Conservation (phyloP, 2,888 invertebrate genomes). For the Cryptus armator region DNA sequence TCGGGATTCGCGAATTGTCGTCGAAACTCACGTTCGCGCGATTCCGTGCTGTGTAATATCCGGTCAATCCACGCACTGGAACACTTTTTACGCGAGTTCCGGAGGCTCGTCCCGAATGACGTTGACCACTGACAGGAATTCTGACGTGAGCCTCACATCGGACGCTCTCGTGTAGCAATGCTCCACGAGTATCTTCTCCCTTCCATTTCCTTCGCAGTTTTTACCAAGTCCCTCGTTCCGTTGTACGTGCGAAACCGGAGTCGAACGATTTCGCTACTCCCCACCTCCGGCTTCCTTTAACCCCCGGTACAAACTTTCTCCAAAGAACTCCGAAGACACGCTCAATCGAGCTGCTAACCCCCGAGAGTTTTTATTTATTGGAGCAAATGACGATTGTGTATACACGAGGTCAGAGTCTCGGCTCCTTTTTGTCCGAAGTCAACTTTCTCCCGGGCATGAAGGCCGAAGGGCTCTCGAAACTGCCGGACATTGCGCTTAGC, state of each 20-base stretch:
- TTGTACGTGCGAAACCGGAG: conserved; percentile 61
- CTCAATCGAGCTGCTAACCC: conserved; percentile 36
- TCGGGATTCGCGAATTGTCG: conserved; percentile 48
- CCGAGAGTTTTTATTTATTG: conserved; percentile 36
- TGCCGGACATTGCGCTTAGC: conserved; percentile 51
- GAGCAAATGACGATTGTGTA: conserved; percentile 36
- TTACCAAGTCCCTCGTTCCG: conserved; percentile 25
- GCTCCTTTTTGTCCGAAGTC: conserved; percentile 29
- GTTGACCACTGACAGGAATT: conserved; percentile 68
- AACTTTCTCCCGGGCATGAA: conserved; percentile 61
- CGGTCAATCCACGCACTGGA: conserved; percentile 54
- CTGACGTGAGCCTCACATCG: conserved; percentile 65
- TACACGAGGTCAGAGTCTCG: conserved; percentile 61
- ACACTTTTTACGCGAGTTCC: conserved; percentile 65
- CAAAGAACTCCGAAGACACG: conserved; percentile 35
- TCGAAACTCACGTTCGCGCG: conserved; percentile 38
- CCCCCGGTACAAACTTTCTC: conserved; percentile 55
- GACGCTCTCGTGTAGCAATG: conserved; percentile 16
- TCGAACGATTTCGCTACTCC: conserved; percentile 45
- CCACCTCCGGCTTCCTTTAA: conserved; percentile 54
- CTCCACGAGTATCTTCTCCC: conserved; percentile 19
- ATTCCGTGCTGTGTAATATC: conserved; percentile 50
- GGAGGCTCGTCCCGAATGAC: conserved; percentile 67
- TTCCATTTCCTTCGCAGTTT: conserved; percentile 36
- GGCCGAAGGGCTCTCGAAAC: conserved; percentile 53